These are phyloP conservation scores for Hippocampus zosterae DNA, from an alignment of 2,113 vertebrate species.

Conservation along the genomic window DNA sequence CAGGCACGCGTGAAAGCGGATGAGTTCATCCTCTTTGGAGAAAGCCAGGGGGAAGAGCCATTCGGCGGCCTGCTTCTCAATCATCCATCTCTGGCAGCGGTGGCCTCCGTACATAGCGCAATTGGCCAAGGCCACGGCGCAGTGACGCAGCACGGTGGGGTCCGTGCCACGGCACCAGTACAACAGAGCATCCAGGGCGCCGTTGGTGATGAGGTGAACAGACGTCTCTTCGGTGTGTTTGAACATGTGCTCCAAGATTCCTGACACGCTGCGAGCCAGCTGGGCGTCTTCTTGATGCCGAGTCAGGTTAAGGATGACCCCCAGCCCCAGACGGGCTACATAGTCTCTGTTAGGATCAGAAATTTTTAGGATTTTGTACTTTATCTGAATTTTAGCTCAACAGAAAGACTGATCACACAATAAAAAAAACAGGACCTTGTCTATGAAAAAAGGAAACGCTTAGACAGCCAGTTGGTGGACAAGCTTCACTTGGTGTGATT, in stretches of 20 bases:
- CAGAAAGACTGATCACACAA: not conserved
- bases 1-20: conserved; percentile 90
- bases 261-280: conserved; percentile 82
- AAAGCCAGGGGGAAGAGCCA: conserved; percentile 97
- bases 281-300: conserved; percentile 83
- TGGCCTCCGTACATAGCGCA: conserved; percentile 94
- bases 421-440: not conserved
- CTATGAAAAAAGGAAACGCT: not conserved
- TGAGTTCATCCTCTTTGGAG: conserved; percentile 87
- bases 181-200: conserved; percentile 86
- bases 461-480: too few species aligned
- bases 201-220: conserved; percentile 81
- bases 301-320: conserved; percentile 87
- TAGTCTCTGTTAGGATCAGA: conserved; percentile 77
- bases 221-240: conserved; percentile 96
- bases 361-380: not conserved
- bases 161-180: conserved; percentile 94
- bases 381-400: not conserved
- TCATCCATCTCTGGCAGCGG: conserved; percentile 88
- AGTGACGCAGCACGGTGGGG: conserved; percentile 83
- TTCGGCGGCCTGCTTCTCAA: conserved; percentile 87
- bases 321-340: conserved; percentile 85
- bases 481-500: not conserved
- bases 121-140: conserved; percentile 90
- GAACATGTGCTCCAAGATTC: conserved; percentile 99